Percentiles rank a stretch among this genome's conserved stretches.
Conservation (phyloP, 2,797 vertebrate species). For the Denticeps clupeoides region DNA sequence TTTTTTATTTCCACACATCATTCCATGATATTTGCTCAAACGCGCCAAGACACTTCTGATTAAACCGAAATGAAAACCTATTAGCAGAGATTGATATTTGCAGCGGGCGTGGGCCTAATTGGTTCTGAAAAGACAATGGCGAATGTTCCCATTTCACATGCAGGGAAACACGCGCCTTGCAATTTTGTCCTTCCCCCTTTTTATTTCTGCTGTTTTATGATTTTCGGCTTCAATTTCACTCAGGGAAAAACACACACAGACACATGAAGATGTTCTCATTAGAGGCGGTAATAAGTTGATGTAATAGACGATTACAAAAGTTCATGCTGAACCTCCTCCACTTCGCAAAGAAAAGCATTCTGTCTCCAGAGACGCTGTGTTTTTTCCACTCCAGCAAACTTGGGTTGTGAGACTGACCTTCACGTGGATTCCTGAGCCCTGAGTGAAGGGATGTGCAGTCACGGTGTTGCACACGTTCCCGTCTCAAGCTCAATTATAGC, state of each 20-base stretch:
- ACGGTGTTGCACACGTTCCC: no score
- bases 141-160: constrained; percentile 1
- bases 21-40: not conserved
- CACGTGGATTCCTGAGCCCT: no score
- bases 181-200: not conserved
- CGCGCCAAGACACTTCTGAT: constrained; percentile 1
- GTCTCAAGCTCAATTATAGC: no score
- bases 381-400: no score
- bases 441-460: no score
- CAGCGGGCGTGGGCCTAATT: not conserved
- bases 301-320: not conserved
- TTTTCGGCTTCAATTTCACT: not conserved
- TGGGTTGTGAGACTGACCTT: no score
- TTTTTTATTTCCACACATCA: not conserved
- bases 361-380: no score
- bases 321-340: no score
- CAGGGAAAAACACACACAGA: not conserved
- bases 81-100: not conserved
- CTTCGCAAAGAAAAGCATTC: no score
- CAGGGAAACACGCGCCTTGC: not conserved
- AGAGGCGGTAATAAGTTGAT: not conserved
- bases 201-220: not conserved
- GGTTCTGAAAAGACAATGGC: not conserved
- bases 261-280: constrained; percentile 2
- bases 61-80: constrained; percentile 3